Conservation (phyloP, 2,797 vertebrate genomes). For the Podarcis lilfordi region DNA sequence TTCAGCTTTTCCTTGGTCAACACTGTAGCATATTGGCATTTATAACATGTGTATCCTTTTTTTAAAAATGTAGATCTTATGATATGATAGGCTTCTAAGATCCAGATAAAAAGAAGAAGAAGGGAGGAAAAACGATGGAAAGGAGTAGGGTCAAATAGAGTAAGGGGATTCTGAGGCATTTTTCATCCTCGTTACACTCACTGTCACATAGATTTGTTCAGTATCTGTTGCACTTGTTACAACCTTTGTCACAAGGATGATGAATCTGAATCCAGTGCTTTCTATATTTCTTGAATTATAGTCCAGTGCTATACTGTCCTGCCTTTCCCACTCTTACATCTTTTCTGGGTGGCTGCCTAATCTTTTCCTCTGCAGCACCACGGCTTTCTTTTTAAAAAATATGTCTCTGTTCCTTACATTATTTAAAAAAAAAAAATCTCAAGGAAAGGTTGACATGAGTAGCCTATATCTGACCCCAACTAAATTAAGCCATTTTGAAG, state of each 20-base stretch:
- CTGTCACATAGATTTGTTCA: conserved; percentile 9
- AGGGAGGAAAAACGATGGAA: background rate
- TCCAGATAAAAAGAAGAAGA: too few species aligned
- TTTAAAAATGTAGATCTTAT: background rate
- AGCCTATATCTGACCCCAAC: background rate
- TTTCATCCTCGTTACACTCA: conserved; percentile 18
- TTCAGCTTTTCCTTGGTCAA: background rate
- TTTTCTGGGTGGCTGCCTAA: conserved; percentile 37
- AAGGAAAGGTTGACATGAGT: background rate
- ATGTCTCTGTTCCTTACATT: background rate
- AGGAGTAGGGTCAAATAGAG: background rate
- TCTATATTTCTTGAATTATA: conserved; percentile 24
- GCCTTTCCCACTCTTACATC: conserved; percentile 9
- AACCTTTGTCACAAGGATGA: conserved; percentile 11
- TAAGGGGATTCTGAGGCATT: background rate
- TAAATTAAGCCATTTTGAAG: background rate
- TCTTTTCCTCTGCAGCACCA: conserved; percentile 21
- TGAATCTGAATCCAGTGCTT: conserved; percentile 19
- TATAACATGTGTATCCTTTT: background rate
- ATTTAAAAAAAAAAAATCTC: background rate
- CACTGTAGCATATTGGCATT: background rate
- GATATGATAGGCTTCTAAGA: background rate
- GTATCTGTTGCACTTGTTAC: background rate
- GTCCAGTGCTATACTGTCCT: background rate
- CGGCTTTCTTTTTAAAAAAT: background rate